Evolutionary conservation across 1,140 invertebrate species (phyloP).

Genomic region (Neodiprion lecontei): DNA sequence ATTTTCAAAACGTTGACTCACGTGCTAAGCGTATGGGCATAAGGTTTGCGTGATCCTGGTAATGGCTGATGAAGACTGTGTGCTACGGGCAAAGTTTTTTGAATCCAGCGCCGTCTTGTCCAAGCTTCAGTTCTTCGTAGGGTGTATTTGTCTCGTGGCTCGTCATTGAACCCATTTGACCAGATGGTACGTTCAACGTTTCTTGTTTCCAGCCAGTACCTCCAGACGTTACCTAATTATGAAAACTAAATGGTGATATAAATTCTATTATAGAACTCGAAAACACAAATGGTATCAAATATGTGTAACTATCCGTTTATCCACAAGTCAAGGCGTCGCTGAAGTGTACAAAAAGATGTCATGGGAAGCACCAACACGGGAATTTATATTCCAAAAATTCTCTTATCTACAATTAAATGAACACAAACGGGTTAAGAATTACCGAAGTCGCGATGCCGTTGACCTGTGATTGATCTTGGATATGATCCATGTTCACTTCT

Average conservation of each 20-base stretch:
- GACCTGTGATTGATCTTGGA: constrained; percentile 56
- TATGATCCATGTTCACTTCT: constrained; percentile 75
- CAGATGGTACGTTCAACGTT: constrained; percentile 47
- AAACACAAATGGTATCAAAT: not conserved
- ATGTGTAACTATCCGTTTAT: no score
- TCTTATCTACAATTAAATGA: not conserved
- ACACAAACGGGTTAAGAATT: not conserved
- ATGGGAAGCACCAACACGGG: no score
- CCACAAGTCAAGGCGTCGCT: no score
- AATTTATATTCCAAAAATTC: no score
- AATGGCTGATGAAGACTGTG: not conserved
- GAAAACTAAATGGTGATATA: not conserved
- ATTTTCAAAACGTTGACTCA: not conserved
- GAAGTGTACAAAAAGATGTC: no score
- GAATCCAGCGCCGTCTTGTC: constrained; percentile 79
- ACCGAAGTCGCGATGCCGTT: not conserved
- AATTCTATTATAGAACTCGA: not conserved
- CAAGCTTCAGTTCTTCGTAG: constrained; percentile 81
- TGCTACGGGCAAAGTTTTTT: constrained; percentile 71
- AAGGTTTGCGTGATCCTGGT: not conserved
- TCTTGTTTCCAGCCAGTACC: constrained; percentile 57
- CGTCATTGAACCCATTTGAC: constrained; percentile 14
- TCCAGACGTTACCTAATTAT: constrained; percentile 33
- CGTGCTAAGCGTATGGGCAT: constrained; percentile 6
- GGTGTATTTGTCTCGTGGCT: constrained; percentile 73